phyloP scores from a whole-genome alignment of 2,888 invertebrate genomes.

The Caenorhabditis japonica region DNA sequence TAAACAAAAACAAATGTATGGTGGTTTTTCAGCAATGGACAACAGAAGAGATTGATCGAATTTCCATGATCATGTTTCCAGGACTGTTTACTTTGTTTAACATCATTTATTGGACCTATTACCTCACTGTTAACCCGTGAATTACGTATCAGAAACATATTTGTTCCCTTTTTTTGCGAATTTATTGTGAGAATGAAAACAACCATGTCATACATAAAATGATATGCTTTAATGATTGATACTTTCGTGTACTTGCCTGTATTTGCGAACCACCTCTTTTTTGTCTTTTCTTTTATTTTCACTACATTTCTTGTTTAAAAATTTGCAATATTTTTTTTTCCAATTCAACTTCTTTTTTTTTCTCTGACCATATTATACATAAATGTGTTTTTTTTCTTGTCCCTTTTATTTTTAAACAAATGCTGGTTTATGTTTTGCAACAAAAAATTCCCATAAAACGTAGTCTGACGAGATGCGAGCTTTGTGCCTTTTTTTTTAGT shows the following conservation, averaged over 20 bases:
- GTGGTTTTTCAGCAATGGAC: conserved; percentile 50
- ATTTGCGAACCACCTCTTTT: conserved; percentile 30
- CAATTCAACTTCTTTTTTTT: too few relatives aligned
- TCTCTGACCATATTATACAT: too few relatives aligned
- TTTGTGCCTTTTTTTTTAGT: conserved; percentile 27
- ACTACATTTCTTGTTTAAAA: conserved; percentile 8
- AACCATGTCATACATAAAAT: conserved; percentile 21
- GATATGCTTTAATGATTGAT: not conserved
- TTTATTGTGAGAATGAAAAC: too few relatives aligned
- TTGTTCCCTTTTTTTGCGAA: conserved; percentile 4
- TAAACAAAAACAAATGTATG: not conserved
- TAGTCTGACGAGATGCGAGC: not conserved
- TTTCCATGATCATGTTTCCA: conserved; percentile 69
- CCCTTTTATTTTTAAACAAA: conserved; percentile 3
- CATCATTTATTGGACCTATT: conserved; percentile 76
- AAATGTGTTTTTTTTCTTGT: not conserved
- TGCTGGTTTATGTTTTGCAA: conserved; percentile 23
- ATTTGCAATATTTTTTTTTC: too few relatives aligned
- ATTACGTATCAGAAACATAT: conserved; percentile 17
- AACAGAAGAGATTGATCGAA: conserved; percentile 68
- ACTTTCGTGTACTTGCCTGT: conserved; percentile 37
- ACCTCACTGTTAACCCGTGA: conserved; percentile 62
- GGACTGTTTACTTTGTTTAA: conserved; percentile 72
- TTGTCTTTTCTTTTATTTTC: not conserved
- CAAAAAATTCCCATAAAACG: conserved; percentile 17